These are phyloP conservation scores for Pipistrellus kuhlii DNA, from an alignment of 2,797 vertebrate species.

Conservation along the genomic window DNA sequence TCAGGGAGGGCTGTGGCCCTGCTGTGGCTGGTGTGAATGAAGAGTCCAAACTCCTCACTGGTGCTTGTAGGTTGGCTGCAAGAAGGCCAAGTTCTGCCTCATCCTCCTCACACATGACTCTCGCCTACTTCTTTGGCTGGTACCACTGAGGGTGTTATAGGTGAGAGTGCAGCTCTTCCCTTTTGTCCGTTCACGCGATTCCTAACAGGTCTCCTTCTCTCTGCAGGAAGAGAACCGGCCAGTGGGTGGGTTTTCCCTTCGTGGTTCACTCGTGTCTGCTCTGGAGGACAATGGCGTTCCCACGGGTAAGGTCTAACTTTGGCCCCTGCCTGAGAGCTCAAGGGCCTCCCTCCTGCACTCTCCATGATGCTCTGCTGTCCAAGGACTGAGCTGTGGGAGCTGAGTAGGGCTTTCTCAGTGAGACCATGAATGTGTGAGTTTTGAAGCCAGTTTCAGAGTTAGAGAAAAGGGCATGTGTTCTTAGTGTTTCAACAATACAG, in stretches of 20 bases:
- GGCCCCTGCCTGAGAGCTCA: not conserved
- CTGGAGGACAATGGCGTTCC: constrained; percentile 95
- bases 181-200: not conserved
- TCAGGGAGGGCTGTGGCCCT: not conserved
- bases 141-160: not conserved
- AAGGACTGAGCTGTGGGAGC: not conserved
- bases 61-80: not conserved
- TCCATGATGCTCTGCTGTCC: not conserved
- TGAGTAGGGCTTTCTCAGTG: not conserved
- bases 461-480: constrained; percentile 2
- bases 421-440: not conserved
- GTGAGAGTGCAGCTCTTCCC: not conserved
- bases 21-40: not conserved
- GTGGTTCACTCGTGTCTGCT: constrained; percentile 95
- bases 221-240: constrained; percentile 94
- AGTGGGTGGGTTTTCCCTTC: constrained; percentile 94
- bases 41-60: not conserved
- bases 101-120: not conserved
- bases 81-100: not conserved
- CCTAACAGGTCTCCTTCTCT: constrained; percentile 49
- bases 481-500: constrained; percentile 17
- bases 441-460: constrained; percentile 53
- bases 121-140: not conserved
- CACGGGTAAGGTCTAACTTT: constrained; percentile 88
- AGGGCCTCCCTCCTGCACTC: not conserved